Percentiles rank a stretch among this genome's conserved stretches.
phyloP scores from a whole-genome alignment of 2,888 invertebrate species.

The Tipula lateralis region DNA sequence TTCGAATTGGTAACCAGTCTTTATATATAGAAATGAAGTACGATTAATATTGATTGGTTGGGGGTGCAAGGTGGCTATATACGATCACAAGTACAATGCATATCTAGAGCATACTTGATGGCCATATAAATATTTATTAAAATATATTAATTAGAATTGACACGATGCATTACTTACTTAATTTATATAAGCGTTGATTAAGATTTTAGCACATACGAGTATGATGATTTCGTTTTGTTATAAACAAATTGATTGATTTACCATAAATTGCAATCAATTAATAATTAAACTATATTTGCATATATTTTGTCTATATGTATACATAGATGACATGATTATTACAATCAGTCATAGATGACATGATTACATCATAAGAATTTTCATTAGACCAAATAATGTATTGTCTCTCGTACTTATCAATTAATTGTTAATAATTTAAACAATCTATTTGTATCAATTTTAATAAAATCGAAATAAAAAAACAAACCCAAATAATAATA shows the following conservation, averaged over 20 bases:
- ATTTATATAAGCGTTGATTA: no score
- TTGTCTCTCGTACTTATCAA: not conserved
- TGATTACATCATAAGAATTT: not conserved
- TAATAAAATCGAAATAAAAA: not conserved
- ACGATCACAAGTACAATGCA: no score
- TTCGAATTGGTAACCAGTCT: not conserved
- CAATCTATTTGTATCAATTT: not conserved
- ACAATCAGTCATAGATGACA: not conserved
- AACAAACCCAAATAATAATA: not conserved
- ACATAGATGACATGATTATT: not conserved
- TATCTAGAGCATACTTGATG: no score
- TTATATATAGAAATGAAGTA: not conserved
- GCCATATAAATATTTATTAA: no score
- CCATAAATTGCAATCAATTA: not conserved
- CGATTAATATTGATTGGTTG: not conserved
- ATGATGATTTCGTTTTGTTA: no score
- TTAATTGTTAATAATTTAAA: no score
- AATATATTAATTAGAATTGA: no score
- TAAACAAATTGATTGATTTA: not conserved
- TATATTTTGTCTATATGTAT: not conserved
- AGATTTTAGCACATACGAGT: not conserved
- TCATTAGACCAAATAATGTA: not conserved
- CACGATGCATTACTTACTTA: no score
- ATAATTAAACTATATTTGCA: not conserved
- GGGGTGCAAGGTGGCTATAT: not conserved